phyloP scores from a whole-genome alignment of 2,797 vertebrate species.

The Danio choprae region DNA sequence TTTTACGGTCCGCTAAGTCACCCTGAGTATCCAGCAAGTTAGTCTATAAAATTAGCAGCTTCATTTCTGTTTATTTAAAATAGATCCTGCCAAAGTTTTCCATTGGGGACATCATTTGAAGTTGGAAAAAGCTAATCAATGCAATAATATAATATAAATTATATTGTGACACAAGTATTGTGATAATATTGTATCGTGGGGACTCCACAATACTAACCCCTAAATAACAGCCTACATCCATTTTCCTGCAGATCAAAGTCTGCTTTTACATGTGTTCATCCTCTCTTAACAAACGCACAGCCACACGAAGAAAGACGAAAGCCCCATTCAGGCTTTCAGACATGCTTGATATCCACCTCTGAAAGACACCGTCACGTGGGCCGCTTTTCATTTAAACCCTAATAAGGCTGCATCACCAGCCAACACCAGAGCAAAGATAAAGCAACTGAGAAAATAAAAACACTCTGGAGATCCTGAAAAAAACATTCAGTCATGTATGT shows the following conservation, averaged over 20 bases:
- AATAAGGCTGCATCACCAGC: constrained; percentile 8
- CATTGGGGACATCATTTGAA: no score
- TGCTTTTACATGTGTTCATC: not conserved
- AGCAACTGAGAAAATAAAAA: not conserved
- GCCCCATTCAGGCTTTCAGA: constrained; percentile 44
- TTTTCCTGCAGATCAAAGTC: not conserved
- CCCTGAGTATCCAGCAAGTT: no score
- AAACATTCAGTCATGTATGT: not conserved
- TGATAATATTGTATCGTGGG: no score
- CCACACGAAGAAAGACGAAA: constrained; percentile 44
- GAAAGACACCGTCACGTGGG: constrained; percentile 23
- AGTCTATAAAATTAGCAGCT: no score
- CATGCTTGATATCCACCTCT: constrained; percentile 32
- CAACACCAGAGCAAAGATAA: constrained; percentile 4
- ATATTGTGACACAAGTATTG: no score
- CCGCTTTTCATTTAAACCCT: not conserved
- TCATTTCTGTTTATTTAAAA: no score
- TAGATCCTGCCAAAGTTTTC: no score
- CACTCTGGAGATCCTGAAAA: not conserved
- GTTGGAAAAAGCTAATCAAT: no score
- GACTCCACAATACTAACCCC: no score
- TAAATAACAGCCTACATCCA: not conserved
- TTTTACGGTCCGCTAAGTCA: no score
- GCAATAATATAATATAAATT: no score
- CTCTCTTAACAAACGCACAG: not conserved